Evolutionary conservation across 2,113 vertebrate species (phyloP).

Genomic region (Silurus meridionalis): DNA sequence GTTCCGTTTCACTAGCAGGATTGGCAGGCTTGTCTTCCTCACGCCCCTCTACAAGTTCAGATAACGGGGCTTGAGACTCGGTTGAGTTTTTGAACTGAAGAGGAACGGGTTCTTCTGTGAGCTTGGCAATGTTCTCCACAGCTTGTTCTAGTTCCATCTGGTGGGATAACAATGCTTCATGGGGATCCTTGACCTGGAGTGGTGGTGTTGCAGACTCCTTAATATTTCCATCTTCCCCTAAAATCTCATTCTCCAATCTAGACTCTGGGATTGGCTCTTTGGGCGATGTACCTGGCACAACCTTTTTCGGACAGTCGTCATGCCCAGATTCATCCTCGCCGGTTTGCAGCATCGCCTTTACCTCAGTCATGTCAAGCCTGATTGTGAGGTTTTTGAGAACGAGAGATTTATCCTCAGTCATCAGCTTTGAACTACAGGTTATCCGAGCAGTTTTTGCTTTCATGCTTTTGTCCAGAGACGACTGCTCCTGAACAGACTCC

Average conservation of each 20-base stretch:
- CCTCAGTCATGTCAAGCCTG: constrained; percentile 77
- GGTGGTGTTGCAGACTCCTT: constrained; percentile 65
- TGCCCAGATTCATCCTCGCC: constrained; percentile 73
- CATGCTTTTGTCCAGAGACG: constrained; percentile 69
- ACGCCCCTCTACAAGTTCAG: constrained; percentile 57
- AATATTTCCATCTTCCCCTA: constrained; percentile 64
- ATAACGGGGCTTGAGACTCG: constrained; percentile 62
- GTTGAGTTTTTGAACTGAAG: constrained; percentile 74
- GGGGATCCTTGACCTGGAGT: constrained; percentile 65
- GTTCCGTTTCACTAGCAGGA: constrained; percentile 88
- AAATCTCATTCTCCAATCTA: constrained; percentile 63
- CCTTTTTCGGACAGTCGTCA: constrained; percentile 65
- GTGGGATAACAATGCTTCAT: constrained; percentile 74
- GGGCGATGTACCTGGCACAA: constrained; percentile 50
- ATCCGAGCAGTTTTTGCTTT: constrained; percentile 82
- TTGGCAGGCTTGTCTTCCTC: constrained; percentile 85
- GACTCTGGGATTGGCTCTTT: constrained; percentile 72
- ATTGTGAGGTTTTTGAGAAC: constrained; percentile 82
- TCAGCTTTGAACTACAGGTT: constrained; percentile 71
- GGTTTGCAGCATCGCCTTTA: constrained; percentile 75
- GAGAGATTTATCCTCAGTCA: constrained; percentile 74
- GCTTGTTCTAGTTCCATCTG: constrained; percentile 92
- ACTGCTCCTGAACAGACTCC: constrained; percentile 73
- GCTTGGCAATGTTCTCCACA: constrained; percentile 90
- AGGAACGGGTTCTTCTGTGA: constrained; percentile 73